Evolutionary conservation across 2,113 vertebrate genomes (phyloP).

Genomic region (Sorex fumeus): DNA sequence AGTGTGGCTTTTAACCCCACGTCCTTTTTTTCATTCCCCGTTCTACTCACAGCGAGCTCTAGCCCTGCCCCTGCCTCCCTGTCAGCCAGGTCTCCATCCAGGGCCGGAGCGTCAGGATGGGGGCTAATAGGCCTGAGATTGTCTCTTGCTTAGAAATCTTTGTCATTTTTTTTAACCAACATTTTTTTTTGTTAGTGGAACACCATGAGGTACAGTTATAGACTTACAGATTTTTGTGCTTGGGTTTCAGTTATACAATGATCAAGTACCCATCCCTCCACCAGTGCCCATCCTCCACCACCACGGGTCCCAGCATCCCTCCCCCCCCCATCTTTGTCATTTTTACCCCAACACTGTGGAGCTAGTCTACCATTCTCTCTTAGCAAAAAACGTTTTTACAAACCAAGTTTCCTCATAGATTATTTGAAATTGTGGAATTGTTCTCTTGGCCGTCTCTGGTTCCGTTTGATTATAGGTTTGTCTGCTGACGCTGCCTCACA

Average conservation of each 20-base stretch:
- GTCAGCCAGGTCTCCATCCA: not conserved
- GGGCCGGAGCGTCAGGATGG: too few species aligned
- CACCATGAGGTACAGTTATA: too few species aligned
- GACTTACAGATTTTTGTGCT: too few species aligned
- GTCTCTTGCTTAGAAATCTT: slow-evolving; percentile 34
- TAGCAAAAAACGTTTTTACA: not conserved
- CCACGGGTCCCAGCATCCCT: too few species aligned
- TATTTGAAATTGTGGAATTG: not conserved
- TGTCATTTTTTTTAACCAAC: not conserved
- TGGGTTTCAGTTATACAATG: too few species aligned
- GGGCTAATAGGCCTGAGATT: not conserved
- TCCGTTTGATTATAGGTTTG: not conserved
- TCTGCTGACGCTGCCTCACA: not conserved
- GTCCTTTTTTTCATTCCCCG: not conserved
- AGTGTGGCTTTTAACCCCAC: slow-evolving; percentile 36
- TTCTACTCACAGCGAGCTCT: not conserved
- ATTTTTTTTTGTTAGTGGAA: too few species aligned
- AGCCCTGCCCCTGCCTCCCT: not conserved
- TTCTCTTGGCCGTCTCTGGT: slow-evolving; percentile 5
- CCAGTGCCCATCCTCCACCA: too few species aligned
- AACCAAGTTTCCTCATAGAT: not conserved
- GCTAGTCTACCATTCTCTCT: not conserved
- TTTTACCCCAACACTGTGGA: not conserved
- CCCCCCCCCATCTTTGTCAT: not conserved
- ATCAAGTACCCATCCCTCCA: too few species aligned